phyloP scores from a whole-genome alignment of 2,888 invertebrate genomes.

The Harpalus rufipes region DNA sequence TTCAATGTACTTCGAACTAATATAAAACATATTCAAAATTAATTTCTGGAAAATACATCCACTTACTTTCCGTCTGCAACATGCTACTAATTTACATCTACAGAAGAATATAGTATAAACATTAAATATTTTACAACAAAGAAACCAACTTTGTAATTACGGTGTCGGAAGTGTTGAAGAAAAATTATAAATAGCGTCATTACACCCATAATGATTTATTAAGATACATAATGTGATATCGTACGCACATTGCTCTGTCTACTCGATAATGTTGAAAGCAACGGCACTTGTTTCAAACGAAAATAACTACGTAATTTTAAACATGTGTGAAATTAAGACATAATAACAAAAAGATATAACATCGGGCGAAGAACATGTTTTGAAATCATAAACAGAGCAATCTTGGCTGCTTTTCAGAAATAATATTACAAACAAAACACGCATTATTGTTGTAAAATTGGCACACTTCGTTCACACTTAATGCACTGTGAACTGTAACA shows the following conservation, averaged over 20 bases:
- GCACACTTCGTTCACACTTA: conserved; percentile 59
- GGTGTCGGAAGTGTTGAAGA: conserved; percentile 15
- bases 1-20: too few relatives aligned
- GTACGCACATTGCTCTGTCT: conserved; percentile 23
- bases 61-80: too few relatives aligned
- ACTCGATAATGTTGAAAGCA: conserved; percentile 33
- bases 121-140: background rate
- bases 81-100: too few relatives aligned
- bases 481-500: conserved; percentile 56
- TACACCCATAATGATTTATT: conserved; percentile 37
- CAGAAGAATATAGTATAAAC: too few relatives aligned
- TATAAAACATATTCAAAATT: too few relatives aligned
- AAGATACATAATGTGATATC: conserved; percentile 51
- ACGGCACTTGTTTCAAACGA: conserved; percentile 48
- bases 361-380: conserved; percentile 54
- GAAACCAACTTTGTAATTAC: conserved; percentile 14
- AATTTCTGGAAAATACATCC: too few relatives aligned
- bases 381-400: conserved; percentile 62
- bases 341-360: conserved; percentile 62
- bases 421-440: conserved; percentile 64
- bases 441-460: conserved; percentile 66
- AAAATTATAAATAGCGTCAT: conserved; percentile 33
- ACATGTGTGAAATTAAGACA: conserved; percentile 64
- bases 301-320: conserved; percentile 64
- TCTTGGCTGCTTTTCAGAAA: conserved; percentile 61